Conservation (phyloP, 2,113 vertebrate species). For the Sarotherodon lohbergeri region DNA sequence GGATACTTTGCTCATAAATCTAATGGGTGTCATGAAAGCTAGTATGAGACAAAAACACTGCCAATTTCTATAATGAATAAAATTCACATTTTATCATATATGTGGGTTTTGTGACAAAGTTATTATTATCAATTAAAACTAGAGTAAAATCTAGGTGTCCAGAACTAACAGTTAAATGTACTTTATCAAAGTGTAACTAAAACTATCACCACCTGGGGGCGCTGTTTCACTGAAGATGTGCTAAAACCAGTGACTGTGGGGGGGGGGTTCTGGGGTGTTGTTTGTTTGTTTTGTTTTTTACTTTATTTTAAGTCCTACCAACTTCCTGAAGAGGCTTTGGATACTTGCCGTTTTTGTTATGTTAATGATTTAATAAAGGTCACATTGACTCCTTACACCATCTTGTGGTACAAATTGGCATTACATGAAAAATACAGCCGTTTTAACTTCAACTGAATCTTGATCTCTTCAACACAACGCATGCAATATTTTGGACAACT, state of each 20-base stretch:
- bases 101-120: neutral
- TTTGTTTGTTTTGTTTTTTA: neutral
- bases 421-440: neutral
- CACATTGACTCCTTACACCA: neutral
- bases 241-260: neutral
- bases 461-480: neutral
- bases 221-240: neutral
- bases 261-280: neutral
- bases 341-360: neutral
- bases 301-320: neutral
- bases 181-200: neutral
- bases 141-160: neutral
- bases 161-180: neutral
- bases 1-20: neutral
- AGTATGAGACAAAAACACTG: neutral
- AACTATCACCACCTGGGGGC: fast-evolving
- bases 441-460: neutral
- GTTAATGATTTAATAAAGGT: neutral
- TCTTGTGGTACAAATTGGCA: neutral
- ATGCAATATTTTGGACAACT: neutral
- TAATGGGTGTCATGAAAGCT: neutral
- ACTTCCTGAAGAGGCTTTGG: fast-evolving
- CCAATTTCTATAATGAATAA: neutral
- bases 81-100: neutral
- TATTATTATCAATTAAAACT: neutral